Evolutionary conservation across 2,797 vertebrate species (phyloP), one percentile per base, ranked within the genome.

Genomic region (Molossus molossus): DNA sequence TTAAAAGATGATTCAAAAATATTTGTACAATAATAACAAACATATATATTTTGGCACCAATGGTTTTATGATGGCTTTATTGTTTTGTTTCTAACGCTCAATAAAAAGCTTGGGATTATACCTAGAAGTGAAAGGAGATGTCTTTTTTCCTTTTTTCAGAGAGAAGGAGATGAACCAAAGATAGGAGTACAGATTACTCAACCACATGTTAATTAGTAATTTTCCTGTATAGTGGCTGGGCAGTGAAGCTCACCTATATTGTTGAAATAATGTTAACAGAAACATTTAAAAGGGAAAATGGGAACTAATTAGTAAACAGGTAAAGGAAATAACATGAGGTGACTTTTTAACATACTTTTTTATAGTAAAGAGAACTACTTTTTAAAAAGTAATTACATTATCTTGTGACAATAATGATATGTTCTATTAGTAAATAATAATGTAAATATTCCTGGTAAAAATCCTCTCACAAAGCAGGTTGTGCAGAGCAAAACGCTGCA

Each of bases 371-470:
- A 60, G 25, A 90, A 57, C 1, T 62, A 40, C n/a, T 92, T 94
- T 55, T 57, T 0, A 86, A 85, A 87, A 96, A 82, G 37, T 64
- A 55, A 87, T 23, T 62, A 45, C 2, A 70, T 58, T 87, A 82
- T 45, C 15, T 90, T 55, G 50, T 40, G 48, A 86, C 58, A 73
- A 29, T 73, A 93, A 70, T n/a, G 65, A 85, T 58, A 65, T 18
- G 14, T n/a, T 80, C 55, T 95, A 62, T 21, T 91, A 87, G 91
- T 27, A 95, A 96, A 90, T 86, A 48, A 72, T 69, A 93, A 79
- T 27, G 18, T 87, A 83, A 94, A 50, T 84, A 95, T 60, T 94
- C 45, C 80, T 79, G 27, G 20, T 40, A 70, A 94, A 97, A 94
- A 87, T 53, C 29, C 29, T 90, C 81, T 91, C 23, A 79, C 65